Evolutionary conservation across 2,797 vertebrate genomes (phyloP).

Genomic region (Silurus aristotelis): DNA sequence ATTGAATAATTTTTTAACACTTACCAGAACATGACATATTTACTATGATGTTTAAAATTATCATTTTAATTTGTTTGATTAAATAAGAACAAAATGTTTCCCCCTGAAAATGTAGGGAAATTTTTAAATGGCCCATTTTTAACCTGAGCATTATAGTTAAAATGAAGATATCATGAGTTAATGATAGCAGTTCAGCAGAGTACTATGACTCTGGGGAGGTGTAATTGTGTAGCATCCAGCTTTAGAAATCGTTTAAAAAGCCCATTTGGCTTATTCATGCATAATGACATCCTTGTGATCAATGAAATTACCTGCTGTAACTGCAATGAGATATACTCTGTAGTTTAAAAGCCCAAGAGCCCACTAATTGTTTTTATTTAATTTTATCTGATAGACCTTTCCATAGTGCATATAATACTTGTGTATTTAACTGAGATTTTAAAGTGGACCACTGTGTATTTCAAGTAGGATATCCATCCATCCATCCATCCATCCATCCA

Average conservation of each 20-base stretch:
- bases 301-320: slow-evolving; percentile 59
- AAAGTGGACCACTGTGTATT: background rate
- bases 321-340: slow-evolving; percentile 24
- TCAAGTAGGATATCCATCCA: background rate
- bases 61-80: background rate
- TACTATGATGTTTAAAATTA: background rate
- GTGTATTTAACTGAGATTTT: background rate
- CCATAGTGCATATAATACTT: background rate
- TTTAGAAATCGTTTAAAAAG: slow-evolving; percentile 65
- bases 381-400: background rate
- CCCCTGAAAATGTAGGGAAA: background rate
- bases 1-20: background rate
- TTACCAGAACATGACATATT: background rate
- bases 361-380: background rate
- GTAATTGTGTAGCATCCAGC: slow-evolving; percentile 62
- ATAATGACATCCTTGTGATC: slow-evolving; percentile 74
- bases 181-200: slow-evolving; percentile 55
- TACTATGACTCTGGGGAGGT: slow-evolving; percentile 60
- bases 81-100: background rate
- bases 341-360: background rate
- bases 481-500: background rate
- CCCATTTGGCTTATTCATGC: slow-evolving; percentile 68
- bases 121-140: background rate
- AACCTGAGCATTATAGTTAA: background rate
- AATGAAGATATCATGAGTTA: slow-evolving; percentile 51